Evolutionary conservation across 1,140 invertebrate species (phyloP).

Genomic region (Drosophila kepulauana): DNA sequence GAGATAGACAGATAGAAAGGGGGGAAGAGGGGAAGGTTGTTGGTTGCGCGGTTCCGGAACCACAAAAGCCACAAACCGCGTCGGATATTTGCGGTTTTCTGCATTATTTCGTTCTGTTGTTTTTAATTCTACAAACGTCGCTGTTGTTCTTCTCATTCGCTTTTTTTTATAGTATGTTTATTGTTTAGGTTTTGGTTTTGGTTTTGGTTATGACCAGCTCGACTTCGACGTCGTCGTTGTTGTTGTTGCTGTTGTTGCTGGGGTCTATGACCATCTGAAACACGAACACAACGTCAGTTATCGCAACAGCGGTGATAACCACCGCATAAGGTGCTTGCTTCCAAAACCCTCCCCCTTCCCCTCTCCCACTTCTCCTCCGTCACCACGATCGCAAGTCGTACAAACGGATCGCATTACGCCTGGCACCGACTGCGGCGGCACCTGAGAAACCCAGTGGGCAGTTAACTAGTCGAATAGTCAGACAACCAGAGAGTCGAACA

Average conservation of each 20-base stretch:
- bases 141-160: conserved; percentile 21
- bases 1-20: background rate
- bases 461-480: conserved; percentile 31
- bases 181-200: conserved; percentile 43
- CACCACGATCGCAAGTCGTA: background rate
- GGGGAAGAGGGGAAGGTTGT: background rate
- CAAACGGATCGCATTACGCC: conserved; percentile 60
- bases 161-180: conserved; percentile 38
- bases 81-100: conserved; percentile 73
- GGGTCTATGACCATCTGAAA: conserved; percentile 68
- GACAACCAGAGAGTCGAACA: conserved; percentile 10
- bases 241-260: conserved; percentile 3
- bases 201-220: conserved; percentile 7
- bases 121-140: conserved; percentile 34
- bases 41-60: conserved; percentile 15
- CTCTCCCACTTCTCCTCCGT: background rate
- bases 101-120: conserved; percentile 49
- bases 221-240: conserved; percentile 5
- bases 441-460: conserved; percentile 52
- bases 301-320: conserved; percentile 46
- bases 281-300: conserved; percentile 58
- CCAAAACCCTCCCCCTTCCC: too few relatives aligned
- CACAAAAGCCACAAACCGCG: conserved; percentile 71
- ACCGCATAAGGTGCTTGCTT: conserved; percentile 17
- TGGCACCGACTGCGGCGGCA: conserved; percentile 29